Evolutionary conservation across 1,140 invertebrate species (phyloP), one percentile per base, ranked within the genome.

Genomic region (Berghia stephanieae): DNA sequence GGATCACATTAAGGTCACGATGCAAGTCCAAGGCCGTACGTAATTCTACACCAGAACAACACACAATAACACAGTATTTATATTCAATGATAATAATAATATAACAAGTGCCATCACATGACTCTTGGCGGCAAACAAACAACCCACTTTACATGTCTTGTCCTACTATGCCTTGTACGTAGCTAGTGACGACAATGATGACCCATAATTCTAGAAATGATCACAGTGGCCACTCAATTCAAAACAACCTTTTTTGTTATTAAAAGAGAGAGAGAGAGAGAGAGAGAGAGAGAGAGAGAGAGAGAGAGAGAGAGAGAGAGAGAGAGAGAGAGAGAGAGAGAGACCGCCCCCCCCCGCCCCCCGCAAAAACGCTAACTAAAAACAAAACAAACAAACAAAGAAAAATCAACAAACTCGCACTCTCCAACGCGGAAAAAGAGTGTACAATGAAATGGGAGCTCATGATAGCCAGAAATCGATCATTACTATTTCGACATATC

Each of bases 231-330:
- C 21, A 60, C 46, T 16, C 57, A 60, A 60, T 60, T 27, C 10
- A 60, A 60, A 27, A 21, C n/a, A 60, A 24, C 1, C 24, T 6
- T 27, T 60, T 24, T 60, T 10, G 24, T 27, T 10, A 60, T 60
- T 60, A 27, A 60, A 24, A 60, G 34, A 4, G 55, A 60, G 5
- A 34, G 24, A 60, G 36, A 27, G 57, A 60, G 24, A 60, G 36
- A 60, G 10, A 8, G 8, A 27, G 57, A 66, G 27, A 60, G n/a
- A 60, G n/a, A 8, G n/a, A 60, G n/a, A n/a, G 57, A 60, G 57
- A 60, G 57, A 60, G 57, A 60, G 57, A 60, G 57, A 60, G 57
- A 60, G 57, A 60, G 57, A 60, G 57, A 60, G 57, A 60, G 57
- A 60, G 57, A 60, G 57, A 60, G 57, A 60, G 57, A 60, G 57